A percentile compares a stretch with the other conserved stretches of the same genome.
Conservation (phyloP, 2,797 vertebrate species). For the Perodicticus potto region DNA sequence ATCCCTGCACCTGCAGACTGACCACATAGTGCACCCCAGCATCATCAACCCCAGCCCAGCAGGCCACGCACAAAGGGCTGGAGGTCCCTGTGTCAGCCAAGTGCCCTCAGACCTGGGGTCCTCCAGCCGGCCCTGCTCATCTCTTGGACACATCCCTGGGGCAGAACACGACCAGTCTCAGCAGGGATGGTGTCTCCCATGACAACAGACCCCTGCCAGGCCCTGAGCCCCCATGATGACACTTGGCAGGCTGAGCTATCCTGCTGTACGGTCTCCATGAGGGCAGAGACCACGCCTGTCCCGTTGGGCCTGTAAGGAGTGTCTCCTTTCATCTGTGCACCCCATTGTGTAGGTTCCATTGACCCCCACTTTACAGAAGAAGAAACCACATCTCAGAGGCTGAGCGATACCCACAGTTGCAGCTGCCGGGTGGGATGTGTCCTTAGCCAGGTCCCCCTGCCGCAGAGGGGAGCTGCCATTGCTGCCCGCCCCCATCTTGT, state of each 20-base stretch:
- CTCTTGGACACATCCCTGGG: accelerated
- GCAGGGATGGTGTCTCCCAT: not conserved
- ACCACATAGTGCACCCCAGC: not conserved
- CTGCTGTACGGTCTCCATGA: accelerated
- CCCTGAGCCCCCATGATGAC: not conserved
- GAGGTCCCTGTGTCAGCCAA: too few species aligned
- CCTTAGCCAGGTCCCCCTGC: not conserved
- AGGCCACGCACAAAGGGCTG: not conserved
- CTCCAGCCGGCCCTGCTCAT: not conserved
- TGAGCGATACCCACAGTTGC: not conserved
- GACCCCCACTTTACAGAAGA: not conserved
- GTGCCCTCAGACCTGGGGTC: too few species aligned
- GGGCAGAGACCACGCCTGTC: not conserved
- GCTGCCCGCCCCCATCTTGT: too few species aligned
- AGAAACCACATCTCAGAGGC: not conserved
- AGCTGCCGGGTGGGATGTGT: not conserved
- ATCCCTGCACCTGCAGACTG: accelerated
- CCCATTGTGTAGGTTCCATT: not conserved
- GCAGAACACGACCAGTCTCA: too few species aligned
- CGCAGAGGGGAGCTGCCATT: accelerated
- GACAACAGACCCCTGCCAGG: accelerated
- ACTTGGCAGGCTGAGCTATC: not conserved
- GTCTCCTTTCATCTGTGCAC: not conserved
- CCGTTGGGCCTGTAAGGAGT: too few species aligned
- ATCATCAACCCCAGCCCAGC: not conserved